Conservation (phyloP, 1,140 invertebrate species). For the Drosophila pseudoananassae region DNA sequence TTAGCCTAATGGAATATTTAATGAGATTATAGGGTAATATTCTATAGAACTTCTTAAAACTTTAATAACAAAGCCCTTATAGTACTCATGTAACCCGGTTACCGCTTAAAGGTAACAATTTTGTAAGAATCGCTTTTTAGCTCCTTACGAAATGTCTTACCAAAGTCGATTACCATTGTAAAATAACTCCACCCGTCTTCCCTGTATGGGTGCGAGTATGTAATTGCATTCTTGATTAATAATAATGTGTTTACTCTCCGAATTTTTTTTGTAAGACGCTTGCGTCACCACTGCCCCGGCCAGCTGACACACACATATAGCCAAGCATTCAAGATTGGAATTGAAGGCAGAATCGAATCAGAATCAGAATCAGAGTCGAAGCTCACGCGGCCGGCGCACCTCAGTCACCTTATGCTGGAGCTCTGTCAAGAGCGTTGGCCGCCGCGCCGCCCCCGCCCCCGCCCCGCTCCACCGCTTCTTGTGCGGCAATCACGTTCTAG, state of each 20-base stretch:
- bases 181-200: background rate
- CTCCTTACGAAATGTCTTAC: constrained; percentile 3
- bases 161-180: background rate
- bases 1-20: background rate
- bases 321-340: constrained; percentile 9
- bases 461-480: background rate
- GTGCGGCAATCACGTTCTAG: constrained; percentile 71
- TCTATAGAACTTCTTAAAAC: no score
- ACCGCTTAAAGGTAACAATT: background rate
- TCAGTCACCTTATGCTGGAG: constrained; percentile 34
- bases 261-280: constrained; percentile 54
- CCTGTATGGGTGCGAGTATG: constrained; percentile 5
- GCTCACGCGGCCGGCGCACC: constrained; percentile 43
- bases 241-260: constrained; percentile 40
- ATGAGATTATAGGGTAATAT: no score
- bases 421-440: constrained; percentile 28
- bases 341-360: constrained; percentile 32
- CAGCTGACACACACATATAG: no score
- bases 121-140: background rate
- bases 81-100: background rate
- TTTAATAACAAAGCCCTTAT: no score
- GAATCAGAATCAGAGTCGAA: constrained; percentile 13
- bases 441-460: constrained; percentile 1
- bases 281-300: constrained; percentile 44
- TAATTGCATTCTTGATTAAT: constrained; percentile 29